Base-by-base conservation (phyloP, 2,888 invertebrate genomes). In the Melanophora roralis region DNA sequence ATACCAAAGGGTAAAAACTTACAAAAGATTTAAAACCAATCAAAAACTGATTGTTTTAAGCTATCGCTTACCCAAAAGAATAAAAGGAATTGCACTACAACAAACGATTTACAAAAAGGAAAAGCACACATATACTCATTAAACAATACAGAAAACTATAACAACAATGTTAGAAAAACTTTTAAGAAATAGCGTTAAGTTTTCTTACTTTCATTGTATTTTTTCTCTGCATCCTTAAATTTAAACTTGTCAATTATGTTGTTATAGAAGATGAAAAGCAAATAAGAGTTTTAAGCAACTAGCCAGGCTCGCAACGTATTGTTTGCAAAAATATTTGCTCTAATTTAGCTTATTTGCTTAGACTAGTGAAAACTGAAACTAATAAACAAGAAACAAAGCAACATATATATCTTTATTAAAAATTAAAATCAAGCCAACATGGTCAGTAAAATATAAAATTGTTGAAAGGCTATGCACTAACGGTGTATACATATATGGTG, bases 21-120 rank as follows among this genome's bases (percentile, higher is more conserved):
- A 73, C 47, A 57, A 57, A n/a, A 73, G 73, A 55, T 67, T 51
- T 59, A 74, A 74, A 67, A 67, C 67, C 74, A 74, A 74, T 74
- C 74, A 74, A 67, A 60, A 59, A 51, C 67, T 67, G 67, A 51
- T 23, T 59, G 43, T 53, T 5, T 3, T 27, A 5, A 59, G 51
- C 67, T 74, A 74, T 74, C 59, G 60, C 51, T 74, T 67, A 74
- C 23, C 40, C 59, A 60, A 59, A 60, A 51, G 65, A 55, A 62
- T 40, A 38, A 49, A 59, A 47, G 49, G 69, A 38, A 51, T 60
- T 40, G 12, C 19, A 19, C 36, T 21, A 49, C 23, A 21, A 57
- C 14, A 27, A 43, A 27, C 32, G 4, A 21, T 27, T 60, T 3
- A n/a, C 27, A 36, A 55, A 2, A 19, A 32, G 23, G 1, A 47